Percentiles rank a stretch among this genome's conserved stretches.
phyloP scores from a whole-genome alignment of 2,888 invertebrate genomes.

The Andricus curvator region DNA sequence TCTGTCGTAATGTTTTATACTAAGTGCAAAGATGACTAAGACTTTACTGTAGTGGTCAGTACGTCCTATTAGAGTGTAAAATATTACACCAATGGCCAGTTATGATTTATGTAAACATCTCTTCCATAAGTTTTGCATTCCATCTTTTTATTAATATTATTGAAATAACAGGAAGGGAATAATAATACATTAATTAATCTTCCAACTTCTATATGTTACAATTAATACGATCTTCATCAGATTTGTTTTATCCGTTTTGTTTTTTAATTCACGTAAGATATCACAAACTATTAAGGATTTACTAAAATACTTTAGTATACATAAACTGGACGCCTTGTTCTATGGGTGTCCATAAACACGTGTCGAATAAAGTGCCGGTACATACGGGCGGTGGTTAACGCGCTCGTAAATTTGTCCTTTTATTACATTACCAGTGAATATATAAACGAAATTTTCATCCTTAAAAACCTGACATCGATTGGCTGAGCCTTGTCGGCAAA shows the following conservation, averaged over 20 bases:
- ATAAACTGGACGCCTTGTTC: constrained; percentile 1
- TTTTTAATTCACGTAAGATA: not conserved
- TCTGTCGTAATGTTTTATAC: not conserved
- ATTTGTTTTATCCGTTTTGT: not conserved
- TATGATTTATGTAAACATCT: constrained; percentile 1
- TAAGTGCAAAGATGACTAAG: not conserved
- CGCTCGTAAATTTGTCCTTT: not conserved
- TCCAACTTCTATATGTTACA: not conserved
- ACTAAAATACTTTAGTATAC: not conserved
- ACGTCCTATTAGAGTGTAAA: constrained; percentile 2
- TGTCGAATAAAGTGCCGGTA: constrained; percentile 2
- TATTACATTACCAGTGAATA: not conserved
- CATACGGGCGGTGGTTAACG: not conserved
- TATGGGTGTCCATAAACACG: not conserved
- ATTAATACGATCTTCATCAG: too few species aligned
- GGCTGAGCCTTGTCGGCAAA: not conserved
- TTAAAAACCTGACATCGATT: constrained; percentile 3
- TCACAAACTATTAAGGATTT: not conserved
- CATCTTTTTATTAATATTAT: not conserved
- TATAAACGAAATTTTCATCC: constrained; percentile 3
- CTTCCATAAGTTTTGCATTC: not conserved
- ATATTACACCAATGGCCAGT: not conserved
- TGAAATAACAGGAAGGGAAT: not conserved
- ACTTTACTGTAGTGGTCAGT: not conserved
- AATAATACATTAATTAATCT: not conserved